Base-by-base conservation (phyloP, 2,888 invertebrate species). In the Papilio protenor region DNA sequence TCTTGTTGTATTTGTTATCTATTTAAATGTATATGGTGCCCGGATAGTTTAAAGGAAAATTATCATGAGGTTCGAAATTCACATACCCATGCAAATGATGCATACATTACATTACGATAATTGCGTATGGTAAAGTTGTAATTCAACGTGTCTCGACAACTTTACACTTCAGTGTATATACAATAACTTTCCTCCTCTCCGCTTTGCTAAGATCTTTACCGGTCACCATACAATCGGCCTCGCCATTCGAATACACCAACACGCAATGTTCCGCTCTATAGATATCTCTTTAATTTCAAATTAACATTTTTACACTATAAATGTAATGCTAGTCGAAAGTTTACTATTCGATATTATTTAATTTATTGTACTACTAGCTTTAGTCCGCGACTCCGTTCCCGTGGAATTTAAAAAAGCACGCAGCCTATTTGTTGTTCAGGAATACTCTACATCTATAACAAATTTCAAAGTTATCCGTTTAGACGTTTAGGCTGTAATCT, bases 301-400 rank as follows among this genome's bases (percentile, higher is more conserved):
- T 69, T 75, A 64, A 66, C 75, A 55, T 52, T 75, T 69, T 45
- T 57, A 75, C 69, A 75, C 75, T 69, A 70, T 57, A 64, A 64
- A 75, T 55, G n/a, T 74, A n/a, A 59, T 27, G 5, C 27, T 57
- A 33, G 12, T 57, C n/a, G 23, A 12, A n/a, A n/a, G 40, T n/a
- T 55, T 55, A 49, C 49, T n/a, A 52, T 49, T 45, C 70, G 11
- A 49, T 72, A 52, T 64, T 61, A 71, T 72, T 61, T 18, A 55
- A 72, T 72, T 72, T 16, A 66, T 40, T 40, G 1, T 40, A 8
- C 40, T 40, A 40, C 40, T 40, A 40, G 40, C 40, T 40, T 40
- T 40, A 16, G 16, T 16, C 5, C 0, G 49, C 16, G 14, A 49
- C 5, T 14, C 49, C 18, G 11, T 52, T 0, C 40, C 8, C 8